Evolutionary conservation across 35 echinoderm and acorn worm species (phyloP).

Genomic region (Acanthaster planci): DNA sequence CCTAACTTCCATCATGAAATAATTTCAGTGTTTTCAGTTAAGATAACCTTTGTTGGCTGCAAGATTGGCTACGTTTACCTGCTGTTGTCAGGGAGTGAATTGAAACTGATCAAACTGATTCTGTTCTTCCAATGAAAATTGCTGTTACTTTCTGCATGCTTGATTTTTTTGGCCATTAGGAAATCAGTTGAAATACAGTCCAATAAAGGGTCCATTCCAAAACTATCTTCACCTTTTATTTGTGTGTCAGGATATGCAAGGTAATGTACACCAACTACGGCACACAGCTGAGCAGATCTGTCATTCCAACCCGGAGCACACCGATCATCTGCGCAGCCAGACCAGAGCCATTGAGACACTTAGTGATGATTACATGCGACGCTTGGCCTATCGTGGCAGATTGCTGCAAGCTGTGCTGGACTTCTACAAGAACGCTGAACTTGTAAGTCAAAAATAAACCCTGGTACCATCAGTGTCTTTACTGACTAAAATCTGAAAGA

Average conservation of each 20-base stretch:
- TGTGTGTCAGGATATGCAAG: constrained; percentile 76
- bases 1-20: too few species aligned
- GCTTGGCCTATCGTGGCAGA: constrained; percentile 59
- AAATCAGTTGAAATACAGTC: neutral
- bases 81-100: too few species aligned
- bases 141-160: neutral
- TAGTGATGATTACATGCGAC: constrained; percentile 80
- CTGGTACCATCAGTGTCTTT: too few species aligned
- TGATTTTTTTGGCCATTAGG: neutral
- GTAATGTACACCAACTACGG: constrained; percentile 68
- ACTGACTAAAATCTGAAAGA: too few species aligned
- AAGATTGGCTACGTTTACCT: neutral
- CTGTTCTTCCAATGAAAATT: too few species aligned
- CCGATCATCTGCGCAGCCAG: constrained; percentile 81
- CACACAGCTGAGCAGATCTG: constrained; percentile 65
- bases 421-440: constrained; percentile 83
- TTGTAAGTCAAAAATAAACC: constrained; percentile 45
- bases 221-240: constrained; percentile 1
- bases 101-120: too few species aligned
- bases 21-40: neutral
- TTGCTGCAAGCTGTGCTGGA: constrained; percentile 67
- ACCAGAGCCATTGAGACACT: constrained; percentile 84
- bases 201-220: too few species aligned
- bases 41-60: neutral
- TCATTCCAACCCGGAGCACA: constrained; percentile 72